phyloP scores from a whole-genome alignment of 2,797 vertebrate genomes.

The Carcharodon carcharias region DNA sequence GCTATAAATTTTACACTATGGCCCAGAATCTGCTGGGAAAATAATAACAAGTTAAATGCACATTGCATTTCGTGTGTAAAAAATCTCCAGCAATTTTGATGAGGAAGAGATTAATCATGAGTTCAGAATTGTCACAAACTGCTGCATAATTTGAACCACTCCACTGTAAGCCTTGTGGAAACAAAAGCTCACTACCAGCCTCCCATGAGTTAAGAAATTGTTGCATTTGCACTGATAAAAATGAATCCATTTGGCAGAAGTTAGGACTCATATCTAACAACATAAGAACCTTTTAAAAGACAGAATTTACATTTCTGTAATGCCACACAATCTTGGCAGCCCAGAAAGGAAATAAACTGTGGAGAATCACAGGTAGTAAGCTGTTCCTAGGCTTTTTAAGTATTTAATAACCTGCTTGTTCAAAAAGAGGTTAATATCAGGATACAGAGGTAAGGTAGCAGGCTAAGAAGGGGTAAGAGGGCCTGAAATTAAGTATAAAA shows the following conservation, averaged over 20 bases:
- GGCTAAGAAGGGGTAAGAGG: not conserved
- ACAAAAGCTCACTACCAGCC: not conserved
- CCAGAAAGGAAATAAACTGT: not conserved
- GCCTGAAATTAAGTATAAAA: not conserved
- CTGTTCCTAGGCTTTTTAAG: not conserved
- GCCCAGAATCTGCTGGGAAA: too few species aligned
- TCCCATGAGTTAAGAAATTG: not conserved
- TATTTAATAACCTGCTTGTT: not conserved
- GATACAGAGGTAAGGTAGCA: not conserved
- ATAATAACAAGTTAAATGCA: too few species aligned
- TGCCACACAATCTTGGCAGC: not conserved
- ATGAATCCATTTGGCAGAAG: not conserved
- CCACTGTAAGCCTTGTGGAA: not conserved
- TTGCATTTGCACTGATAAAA: not conserved
- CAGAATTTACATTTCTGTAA: not conserved
- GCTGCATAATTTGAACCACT: not conserved
- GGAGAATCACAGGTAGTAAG: not conserved
- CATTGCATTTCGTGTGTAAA: not conserved
- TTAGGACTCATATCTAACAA: not conserved
- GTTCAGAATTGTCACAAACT: not conserved
- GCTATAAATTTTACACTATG: too few species aligned
- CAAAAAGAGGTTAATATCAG: not conserved
- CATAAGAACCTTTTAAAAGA: not conserved
- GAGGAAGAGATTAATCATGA: not conserved
- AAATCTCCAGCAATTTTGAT: not conserved